Evolutionary conservation across 1,140 invertebrate genomes (phyloP), one percentile per base, ranked within the genome.

Genomic region (Macrocentrus cingulum): DNA sequence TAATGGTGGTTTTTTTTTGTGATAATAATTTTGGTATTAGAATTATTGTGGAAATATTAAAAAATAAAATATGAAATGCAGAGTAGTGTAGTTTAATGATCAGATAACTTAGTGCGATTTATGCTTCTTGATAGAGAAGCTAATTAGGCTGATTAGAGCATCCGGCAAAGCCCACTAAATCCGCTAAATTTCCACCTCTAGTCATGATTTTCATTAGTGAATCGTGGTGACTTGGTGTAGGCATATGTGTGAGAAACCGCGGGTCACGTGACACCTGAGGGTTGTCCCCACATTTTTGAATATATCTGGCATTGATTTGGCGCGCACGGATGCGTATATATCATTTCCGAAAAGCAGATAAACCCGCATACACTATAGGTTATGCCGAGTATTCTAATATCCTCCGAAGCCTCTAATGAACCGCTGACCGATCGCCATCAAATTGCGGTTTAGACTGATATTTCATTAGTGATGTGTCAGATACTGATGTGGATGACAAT

Each of bases 301-400:
- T n/a, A n/a, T n/a, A n/a, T n/a, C n/a, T n/a, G n/a, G n/a, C n/a
- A n/a, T n/a, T 13, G 34, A 46, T 46, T 11, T 48, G 15, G 36
- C 46, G 50, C 13, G 13, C 11, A 61, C 62, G 54, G 54, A 66
- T 64, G 60, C 56, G 54, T 56, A 57, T 59, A 42, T 63, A 51
- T n/a, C n/a, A n/a, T n/a, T n/a, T n/a, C 44, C 45, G 25, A 39
- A 49, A n/a, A 7, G n/a, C 8, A 34, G 62, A 65, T 68, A 70
- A 70, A 66, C 66, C 48, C 62, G 18, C 56, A 68, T 68, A 68
- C n/a, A n/a, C n/a, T n/a, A n/a, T n/a, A n/a, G n/a, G n/a, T n/a
- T n/a, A 76, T 76, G 69, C 67, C 48, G 55, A 65, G 59, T 60
- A 76, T 74, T 76, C 74, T 74, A 74, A 74, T 72, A 74, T 71